Conservation (phyloP, 2,113 vertebrate genomes). For the Sterna hirundo region DNA sequence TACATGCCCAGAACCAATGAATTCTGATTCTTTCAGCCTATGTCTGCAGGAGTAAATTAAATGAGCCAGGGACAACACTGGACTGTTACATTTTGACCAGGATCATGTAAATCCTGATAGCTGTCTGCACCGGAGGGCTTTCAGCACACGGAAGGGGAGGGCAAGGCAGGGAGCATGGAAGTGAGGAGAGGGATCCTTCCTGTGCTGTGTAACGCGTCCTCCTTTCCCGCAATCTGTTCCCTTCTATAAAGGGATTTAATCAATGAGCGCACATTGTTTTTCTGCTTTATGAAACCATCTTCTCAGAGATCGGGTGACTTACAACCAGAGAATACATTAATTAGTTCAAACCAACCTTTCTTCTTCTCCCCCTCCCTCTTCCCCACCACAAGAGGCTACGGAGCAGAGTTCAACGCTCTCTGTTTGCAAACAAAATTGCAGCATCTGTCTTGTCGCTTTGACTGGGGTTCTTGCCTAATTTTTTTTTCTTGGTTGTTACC, state of each 20-base stretch:
- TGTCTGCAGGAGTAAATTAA: not conserved
- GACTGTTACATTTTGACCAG: not conserved
- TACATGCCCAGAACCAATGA: accelerated
- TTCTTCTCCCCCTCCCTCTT: not conserved
- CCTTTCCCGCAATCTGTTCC: not conserved
- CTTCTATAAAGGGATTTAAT: not conserved
- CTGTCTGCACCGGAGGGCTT: not conserved
- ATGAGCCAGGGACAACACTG: not conserved
- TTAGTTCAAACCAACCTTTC: not conserved
- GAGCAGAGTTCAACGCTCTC: not conserved
- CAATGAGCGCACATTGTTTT: not conserved
- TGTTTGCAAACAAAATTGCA: constrained; percentile 36
- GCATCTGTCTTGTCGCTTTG: not conserved
- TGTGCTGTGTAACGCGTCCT: not conserved
- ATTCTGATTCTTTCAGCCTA: not conserved
- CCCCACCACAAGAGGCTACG: not conserved
- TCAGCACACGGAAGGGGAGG: not conserved
- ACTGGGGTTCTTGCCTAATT: not conserved
- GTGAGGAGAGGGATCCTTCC: not conserved
- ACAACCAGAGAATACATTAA: constrained; percentile 8
- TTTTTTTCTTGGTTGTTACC: not conserved
- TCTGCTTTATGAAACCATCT: not conserved
- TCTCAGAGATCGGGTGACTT: not conserved
- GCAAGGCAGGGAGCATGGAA: not conserved
- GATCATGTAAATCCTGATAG: not conserved